Conservation (phyloP, 2,888 invertebrate species). For the Catocala nupta region DNA sequence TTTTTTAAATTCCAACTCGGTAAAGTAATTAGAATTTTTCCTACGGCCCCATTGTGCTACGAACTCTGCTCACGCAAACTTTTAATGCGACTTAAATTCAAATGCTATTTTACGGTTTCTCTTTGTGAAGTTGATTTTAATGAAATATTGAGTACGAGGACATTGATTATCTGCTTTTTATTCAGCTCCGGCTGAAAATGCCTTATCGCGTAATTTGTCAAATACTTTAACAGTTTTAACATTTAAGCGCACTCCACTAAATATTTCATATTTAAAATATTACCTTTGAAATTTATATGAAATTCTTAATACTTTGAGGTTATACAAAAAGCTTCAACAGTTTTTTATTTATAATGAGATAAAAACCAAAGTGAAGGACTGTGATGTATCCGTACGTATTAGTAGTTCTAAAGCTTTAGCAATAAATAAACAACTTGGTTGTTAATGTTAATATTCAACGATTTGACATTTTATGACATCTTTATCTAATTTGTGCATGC, state of each 20-base stretch:
- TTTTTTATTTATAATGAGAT: no score
- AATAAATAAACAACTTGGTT: no score
- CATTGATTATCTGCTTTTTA: constrained; percentile 54
- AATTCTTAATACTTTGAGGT: no score
- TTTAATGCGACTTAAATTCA: constrained; percentile 85
- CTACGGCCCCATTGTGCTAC: constrained; percentile 81
- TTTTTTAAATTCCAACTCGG: constrained; percentile 81
- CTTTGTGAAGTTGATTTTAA: constrained; percentile 76
- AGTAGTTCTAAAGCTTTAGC: no score
- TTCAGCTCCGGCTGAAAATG: constrained; percentile 13
- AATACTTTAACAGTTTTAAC: constrained; percentile 1
- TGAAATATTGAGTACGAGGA: constrained; percentile 65
- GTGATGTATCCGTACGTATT: no score
- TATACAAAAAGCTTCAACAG: no score
- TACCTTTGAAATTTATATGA: no score
- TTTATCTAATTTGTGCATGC: no score
- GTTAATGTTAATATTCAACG: no score
- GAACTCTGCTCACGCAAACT: constrained; percentile 82
- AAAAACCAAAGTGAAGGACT: no score
- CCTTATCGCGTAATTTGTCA: constrained; percentile 3
- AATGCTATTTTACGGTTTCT: constrained; percentile 82
- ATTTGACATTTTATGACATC: no score
- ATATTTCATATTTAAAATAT: no score
- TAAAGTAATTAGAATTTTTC: constrained; percentile 86
- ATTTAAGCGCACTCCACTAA: background rate